Evolutionary conservation across 37 sponge, comb jelly and placozoan species (phyloP), one percentile per base, ranked within the genome.

Genomic region (Amphimedon queenslandica): DNA sequence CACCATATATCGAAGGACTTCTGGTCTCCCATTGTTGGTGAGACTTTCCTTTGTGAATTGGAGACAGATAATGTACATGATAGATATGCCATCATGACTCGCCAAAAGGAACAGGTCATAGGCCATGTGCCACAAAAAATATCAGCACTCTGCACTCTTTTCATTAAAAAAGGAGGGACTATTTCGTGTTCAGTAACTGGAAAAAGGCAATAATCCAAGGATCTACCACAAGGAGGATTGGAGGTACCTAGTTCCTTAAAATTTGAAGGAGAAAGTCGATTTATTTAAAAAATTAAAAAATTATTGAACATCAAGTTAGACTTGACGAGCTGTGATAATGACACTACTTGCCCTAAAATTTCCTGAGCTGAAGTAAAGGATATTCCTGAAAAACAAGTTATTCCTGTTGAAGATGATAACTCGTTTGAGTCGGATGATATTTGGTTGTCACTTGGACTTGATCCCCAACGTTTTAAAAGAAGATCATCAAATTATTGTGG

Each of bases 71-170:
- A 74, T 67, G 63, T 61, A 11, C 76, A 41, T 8, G 64, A 74
- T 41, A 16, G 35, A 20, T 74, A 39, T 64, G 76, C 76, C 64
- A 63, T 74, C 10, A 37, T 6, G 8, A 63, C 64, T 18, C 42
- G 11, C 16, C 64, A 67, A 25, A 33, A 20, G 10, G 76, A 68
- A 5, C 8, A 18, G 53, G 25, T 74, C 27, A 35, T 74, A 23
- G 76, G 76, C 8, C 64, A 74, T 31, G 30, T 74, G 8, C 65
- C 76, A 37, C 61, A 61, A 23, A 64, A 67, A 41, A 64, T 74
- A 36, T 64, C 63, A 25, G 20, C 63, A 13, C 23, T 37, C 4
- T 74, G 64, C 76, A 60, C 24, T 37, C 40, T 64, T 37, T 74
- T 74, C 42, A 13, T 74, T 40, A 47, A 53, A 10, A 41, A 43